Evolutionary conservation across 1,140 invertebrate species (phyloP).

Genomic region (Ceratosolen solmsi): DNA sequence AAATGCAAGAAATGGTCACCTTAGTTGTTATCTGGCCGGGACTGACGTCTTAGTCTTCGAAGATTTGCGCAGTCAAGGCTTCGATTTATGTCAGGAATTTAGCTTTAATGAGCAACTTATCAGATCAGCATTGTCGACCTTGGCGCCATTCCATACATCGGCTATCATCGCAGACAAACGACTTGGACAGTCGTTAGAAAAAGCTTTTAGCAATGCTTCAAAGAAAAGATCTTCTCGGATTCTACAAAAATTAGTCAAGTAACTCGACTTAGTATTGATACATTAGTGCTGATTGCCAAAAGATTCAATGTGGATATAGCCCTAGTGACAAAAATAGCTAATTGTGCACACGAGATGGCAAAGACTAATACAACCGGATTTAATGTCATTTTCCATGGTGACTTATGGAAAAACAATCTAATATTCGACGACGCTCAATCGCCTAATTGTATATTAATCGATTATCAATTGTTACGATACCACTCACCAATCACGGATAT

Average conservation of each 20-base stretch:
- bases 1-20: slow-evolving; percentile 58
- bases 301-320: not conserved
- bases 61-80: slow-evolving; percentile 68
- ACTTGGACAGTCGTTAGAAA: slow-evolving; percentile 55
- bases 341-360: not conserved
- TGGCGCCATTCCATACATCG: slow-evolving; percentile 76
- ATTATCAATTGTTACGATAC: slow-evolving; percentile 38
- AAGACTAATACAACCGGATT: not conserved
- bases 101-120: slow-evolving; percentile 62
- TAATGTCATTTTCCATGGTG: slow-evolving; percentile 29
- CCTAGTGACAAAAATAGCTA: not conserved
- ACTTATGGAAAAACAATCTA: slow-evolving; percentile 40
- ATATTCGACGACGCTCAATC: slow-evolving; percentile 8
- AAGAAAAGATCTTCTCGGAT: slow-evolving; percentile 40
- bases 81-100: slow-evolving; percentile 17
- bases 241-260: not conserved
- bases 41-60: slow-evolving; percentile 70
- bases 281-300: not conserved
- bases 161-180: slow-evolving; percentile 73
- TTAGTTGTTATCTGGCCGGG: slow-evolving; percentile 67
- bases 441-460: slow-evolving; percentile 35
- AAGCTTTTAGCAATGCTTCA: slow-evolving; percentile 57
- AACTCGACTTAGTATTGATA: not conserved
- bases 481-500: slow-evolving; percentile 24
- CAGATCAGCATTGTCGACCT: slow-evolving; percentile 69